Evolutionary conservation across 2,888 invertebrate genomes (phyloP).

Genomic region (Rhabditoides inermis): DNA sequence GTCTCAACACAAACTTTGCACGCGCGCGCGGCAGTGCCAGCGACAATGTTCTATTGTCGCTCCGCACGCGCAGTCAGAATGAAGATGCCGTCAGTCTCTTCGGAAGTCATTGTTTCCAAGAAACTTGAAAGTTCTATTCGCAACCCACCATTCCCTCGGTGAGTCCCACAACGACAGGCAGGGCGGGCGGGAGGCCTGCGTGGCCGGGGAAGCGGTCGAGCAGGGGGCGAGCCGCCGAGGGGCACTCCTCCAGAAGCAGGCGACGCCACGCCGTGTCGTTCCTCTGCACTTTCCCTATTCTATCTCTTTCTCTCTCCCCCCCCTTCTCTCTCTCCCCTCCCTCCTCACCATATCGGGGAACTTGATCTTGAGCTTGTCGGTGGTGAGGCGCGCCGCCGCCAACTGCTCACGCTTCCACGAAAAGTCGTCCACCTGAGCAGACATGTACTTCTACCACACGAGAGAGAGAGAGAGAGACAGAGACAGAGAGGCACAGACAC

Average conservation of each 20-base stretch:
- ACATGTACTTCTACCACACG: constrained; percentile 17
- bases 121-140: not conserved
- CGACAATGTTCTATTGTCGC: constrained; percentile 1
- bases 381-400: not conserved
- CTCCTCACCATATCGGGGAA: constrained; percentile 6
- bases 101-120: constrained; percentile 3
- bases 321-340: not conserved
- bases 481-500: not conserved
- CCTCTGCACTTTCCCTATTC: constrained; percentile 4
- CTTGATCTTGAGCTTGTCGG: constrained; percentile 6
- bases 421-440: constrained; percentile 16
- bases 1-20: too few species aligned
- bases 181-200: constrained; percentile 23
- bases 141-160: constrained; percentile 6
- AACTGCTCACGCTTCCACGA: constrained; percentile 6
- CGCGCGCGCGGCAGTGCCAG: too few species aligned
- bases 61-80: not conserved
- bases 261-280: constrained; percentile 19
- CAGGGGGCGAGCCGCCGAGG: constrained; percentile 11
- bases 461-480: constrained; percentile 6
- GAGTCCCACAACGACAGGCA: constrained; percentile 10
- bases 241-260: constrained; percentile 18
- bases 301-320: not conserved
- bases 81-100: constrained; percentile 4
- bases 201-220: constrained; percentile 19